A percentile compares a stretch with the other conserved stretches of the same genome.
Evolutionary conservation across 2,888 invertebrate species (phyloP).

Genomic region (Sicus ferrugineus): DNA sequence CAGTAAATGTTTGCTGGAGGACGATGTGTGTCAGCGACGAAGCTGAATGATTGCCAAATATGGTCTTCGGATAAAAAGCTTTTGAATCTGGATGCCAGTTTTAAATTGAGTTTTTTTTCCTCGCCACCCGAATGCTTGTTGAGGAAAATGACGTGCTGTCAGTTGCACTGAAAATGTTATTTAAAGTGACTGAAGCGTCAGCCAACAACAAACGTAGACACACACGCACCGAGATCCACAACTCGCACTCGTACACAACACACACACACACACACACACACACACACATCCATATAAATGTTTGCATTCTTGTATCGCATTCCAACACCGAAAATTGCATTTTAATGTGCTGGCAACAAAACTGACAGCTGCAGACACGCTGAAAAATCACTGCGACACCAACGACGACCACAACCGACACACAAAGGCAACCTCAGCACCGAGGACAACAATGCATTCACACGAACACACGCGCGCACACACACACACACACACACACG

Average conservation of each 20-base stretch:
- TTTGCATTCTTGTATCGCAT: background rate
- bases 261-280: too few species aligned
- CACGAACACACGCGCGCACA: background rate
- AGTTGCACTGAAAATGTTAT: constrained; percentile 15
- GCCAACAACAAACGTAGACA: constrained; percentile 19
- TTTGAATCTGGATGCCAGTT: too few species aligned
- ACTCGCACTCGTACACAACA: background rate
- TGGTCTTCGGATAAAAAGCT: too few species aligned
- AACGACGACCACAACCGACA: background rate
- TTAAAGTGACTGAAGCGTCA: constrained; percentile 8
- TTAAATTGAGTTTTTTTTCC: too few species aligned
- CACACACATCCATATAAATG: too few species aligned
- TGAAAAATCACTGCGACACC: constrained; percentile 9
- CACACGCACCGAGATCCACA: background rate
- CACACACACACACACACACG: background rate
- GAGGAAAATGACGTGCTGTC: background rate
- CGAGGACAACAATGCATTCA: background rate
- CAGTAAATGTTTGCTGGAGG: too few species aligned
- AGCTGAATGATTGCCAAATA: too few species aligned
- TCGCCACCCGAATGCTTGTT: background rate
- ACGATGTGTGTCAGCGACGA: too few species aligned
- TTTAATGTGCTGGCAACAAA: constrained; percentile 9
- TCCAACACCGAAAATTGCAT: constrained; percentile 22
- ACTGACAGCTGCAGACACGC: constrained; percentile 9
- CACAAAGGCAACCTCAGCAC: too few species aligned